phyloP scores from a whole-genome alignment of 2,888 invertebrate species.

The Spisula subtruncata region DNA sequence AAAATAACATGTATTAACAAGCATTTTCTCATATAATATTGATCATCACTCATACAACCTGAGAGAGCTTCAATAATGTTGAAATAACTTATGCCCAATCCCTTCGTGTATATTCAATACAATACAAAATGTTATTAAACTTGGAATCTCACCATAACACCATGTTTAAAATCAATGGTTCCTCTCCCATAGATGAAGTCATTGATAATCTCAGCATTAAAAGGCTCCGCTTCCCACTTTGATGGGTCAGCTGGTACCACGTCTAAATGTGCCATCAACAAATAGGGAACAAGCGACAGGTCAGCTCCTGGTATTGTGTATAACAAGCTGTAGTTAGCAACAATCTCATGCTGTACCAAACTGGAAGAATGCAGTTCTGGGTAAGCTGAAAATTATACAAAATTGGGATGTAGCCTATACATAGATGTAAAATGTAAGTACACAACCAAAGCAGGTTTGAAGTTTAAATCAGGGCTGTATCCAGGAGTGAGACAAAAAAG shows the following conservation, averaged over 20 bases:
- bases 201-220: slow-evolving; percentile 88
- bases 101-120: no score
- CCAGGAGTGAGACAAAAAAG: no score
- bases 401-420: no score
- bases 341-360: slow-evolving; percentile 80
- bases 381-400: slow-evolving; percentile 73
- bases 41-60: no score
- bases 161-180: slow-evolving; percentile 89
- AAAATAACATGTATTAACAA: no score
- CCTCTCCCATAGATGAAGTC: slow-evolving; percentile 89
- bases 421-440: no score
- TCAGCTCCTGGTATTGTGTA: slow-evolving; percentile 88
- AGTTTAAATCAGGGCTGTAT: no score
- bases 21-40: no score
- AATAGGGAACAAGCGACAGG: slow-evolving; percentile 87
- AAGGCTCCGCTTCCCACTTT: slow-evolving; percentile 87
- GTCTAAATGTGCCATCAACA: slow-evolving; percentile 89
- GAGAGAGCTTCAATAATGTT: no score
- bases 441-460: no score
- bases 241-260: slow-evolving; percentile 88
- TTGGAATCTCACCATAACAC: slow-evolving; percentile 88
- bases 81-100: no score
- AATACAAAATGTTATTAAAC: no score
- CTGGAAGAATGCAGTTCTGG: slow-evolving; percentile 80
- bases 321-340: slow-evolving; percentile 88